These are phyloP conservation scores for Motacilla tschutschensis DNA, from an alignment of 2,113 vertebrate species.

Conservation along the genomic window DNA sequence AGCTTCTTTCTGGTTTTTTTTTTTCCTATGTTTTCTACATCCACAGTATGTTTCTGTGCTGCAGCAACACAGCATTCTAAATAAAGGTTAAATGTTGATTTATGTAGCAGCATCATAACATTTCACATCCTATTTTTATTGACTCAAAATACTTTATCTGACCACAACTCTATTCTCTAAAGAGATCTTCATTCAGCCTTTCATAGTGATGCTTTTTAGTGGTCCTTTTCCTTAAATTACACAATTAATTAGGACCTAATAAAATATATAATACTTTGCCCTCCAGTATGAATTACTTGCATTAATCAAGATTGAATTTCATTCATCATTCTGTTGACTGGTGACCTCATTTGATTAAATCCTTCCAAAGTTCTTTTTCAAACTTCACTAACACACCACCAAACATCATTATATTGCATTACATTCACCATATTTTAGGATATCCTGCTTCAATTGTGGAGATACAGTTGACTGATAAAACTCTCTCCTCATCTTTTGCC, in stretches of 20 bases:
- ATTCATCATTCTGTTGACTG: slow-evolving; percentile 38
- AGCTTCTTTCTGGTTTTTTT: background rate
- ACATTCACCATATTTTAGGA: background rate
- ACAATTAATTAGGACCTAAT: slow-evolving; percentile 50
- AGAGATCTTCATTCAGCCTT: slow-evolving; percentile 18
- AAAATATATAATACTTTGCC: slow-evolving; percentile 26
- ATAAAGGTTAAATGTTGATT: slow-evolving; percentile 4
- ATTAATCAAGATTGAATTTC: slow-evolving; percentile 41
- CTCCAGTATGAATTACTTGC: slow-evolving; percentile 20
- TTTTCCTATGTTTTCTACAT: background rate
- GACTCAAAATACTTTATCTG: slow-evolving; percentile 32
- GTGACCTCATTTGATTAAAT: slow-evolving; percentile 33
- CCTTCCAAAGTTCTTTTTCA: background rate
- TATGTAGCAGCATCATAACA: background rate
- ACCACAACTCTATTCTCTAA: background rate
- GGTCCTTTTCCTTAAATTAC: slow-evolving; percentile 26
- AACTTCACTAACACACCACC: background rate
- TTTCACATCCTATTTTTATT: slow-evolving; percentile 25
- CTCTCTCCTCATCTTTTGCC: background rate
- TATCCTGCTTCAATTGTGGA: background rate
- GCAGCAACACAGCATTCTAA: background rate
- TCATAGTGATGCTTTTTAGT: background rate
- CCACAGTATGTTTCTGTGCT: background rate
- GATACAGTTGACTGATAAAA: background rate
- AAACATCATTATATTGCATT: background rate